Conservation (phyloP, 2,113 vertebrate genomes). For the Prionailurus viverrinus region DNA sequence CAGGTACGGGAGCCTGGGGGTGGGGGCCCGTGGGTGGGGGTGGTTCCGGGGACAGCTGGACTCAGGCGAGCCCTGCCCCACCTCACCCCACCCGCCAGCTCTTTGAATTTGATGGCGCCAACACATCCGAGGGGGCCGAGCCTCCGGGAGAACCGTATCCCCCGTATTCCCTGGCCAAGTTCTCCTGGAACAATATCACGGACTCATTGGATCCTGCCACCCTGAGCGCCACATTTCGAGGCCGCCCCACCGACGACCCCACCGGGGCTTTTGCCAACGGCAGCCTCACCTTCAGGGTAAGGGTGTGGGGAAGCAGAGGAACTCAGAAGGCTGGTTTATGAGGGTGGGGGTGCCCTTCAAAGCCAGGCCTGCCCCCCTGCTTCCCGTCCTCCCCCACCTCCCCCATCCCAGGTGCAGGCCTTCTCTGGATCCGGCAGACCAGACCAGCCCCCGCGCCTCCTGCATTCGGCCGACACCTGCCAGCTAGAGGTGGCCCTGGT, state of each 20-base stretch:
- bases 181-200: constrained; percentile 89
- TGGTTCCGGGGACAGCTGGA: not conserved
- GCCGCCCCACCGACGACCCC: constrained; percentile 15
- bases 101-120: constrained; percentile 89
- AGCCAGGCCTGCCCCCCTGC: not conserved
- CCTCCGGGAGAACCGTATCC: constrained; percentile 84
- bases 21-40: too few species aligned
- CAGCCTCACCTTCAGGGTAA: constrained; percentile 87
- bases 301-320: not conserved
- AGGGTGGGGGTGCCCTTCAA: not conserved
- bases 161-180: constrained; percentile 88
- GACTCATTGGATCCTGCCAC: constrained; percentile 81
- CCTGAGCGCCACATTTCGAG: constrained; percentile 84
- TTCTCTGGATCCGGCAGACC: constrained; percentile 87
- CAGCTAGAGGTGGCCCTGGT: constrained; percentile 90
- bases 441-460: constrained; percentile 89
- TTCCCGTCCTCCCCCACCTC: accelerated
- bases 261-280: constrained; percentile 80
- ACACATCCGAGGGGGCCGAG: not conserved
- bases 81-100: constrained; percentile 85
- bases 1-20: not conserved
- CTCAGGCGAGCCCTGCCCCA: not conserved
- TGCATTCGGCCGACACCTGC: constrained; percentile 92
- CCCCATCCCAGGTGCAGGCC: constrained; percentile 88
- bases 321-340: not conserved